Base-by-base conservation (phyloP, 2,797 vertebrate species). In the Pseudotriccus pelzelni region DNA sequence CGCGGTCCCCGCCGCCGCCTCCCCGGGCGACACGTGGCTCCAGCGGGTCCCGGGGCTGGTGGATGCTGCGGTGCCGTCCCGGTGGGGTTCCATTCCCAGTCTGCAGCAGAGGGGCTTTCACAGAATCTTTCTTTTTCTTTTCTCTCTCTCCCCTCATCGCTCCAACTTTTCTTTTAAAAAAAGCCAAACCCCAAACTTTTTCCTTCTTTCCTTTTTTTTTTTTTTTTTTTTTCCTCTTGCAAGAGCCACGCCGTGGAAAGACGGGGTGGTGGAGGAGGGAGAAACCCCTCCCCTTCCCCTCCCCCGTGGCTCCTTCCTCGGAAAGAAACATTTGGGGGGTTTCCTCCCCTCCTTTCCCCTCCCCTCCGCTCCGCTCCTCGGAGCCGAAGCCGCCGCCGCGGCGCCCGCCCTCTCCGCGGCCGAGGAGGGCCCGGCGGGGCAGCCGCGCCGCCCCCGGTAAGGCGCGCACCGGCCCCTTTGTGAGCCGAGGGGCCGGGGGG, bases 201-300 rank as follows among this genome's bases (percentile, higher is more conserved):
- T 72, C 37, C 13, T 47, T 68, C 11, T 83, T 68, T 43, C 18
- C 11, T 68, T 24, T 22, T 28, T 41, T 37, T 4, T 30, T 32
- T 34, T 10, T 6, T 1, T 2, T 50, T 46, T 50, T 11, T 5
- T 1, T 1, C 32, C 43, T 39, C 28, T 59, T 21, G 56, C 62
- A 47, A 59, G 25, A 91, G 84, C 78, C 94, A 78, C 94, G 87
- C 87, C 23, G 94, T 94, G 90, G 92, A 96, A 95, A 96, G 78
- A 62, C 90, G 44, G 58, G 56, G 87, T 89, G 73, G 89, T 92
- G 91, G 77, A 74, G 81, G 89, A 94, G 87, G 62, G 74, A 70
- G 63, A 93, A 93, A 78, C 79, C 87, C 91, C 87, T 90, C 83
- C 90, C 83, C 66, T 75, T 96, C 94, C 90, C 89, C 90, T 94